These are phyloP conservation scores for Rhynchomys soricoides DNA, from an alignment of 2,113 vertebrate species.

Conservation along the genomic window DNA sequence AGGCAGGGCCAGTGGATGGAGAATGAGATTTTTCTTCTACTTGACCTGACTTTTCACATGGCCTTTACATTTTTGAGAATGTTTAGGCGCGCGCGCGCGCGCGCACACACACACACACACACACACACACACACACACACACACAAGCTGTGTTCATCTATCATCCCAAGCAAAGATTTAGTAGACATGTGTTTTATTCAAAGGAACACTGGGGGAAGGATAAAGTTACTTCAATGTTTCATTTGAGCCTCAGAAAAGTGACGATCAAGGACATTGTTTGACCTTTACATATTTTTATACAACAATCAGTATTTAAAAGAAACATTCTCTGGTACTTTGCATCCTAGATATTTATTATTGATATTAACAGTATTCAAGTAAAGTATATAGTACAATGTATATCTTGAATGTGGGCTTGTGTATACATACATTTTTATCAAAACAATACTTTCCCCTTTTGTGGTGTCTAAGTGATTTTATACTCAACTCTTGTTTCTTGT, in stretches of 20 bases:
- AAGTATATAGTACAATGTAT: not conserved
- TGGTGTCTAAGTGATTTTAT: not conserved
- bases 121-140: conserved; percentile 72
- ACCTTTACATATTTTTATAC: conserved; percentile 66
- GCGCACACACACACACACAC: conserved; percentile 71
- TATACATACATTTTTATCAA: conserved; percentile 45
- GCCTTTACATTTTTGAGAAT: conserved; percentile 70
- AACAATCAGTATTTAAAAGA: conserved; percentile 46
- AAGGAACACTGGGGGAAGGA: conserved; percentile 63
- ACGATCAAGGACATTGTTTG: conserved; percentile 49
- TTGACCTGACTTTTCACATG: conserved; percentile 74
- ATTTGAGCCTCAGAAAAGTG: conserved; percentile 65
- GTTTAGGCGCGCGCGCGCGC: conserved; percentile 55
- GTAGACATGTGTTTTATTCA: conserved; percentile 70
- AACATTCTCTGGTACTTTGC: not conserved
- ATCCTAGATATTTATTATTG: conserved; percentile 39
- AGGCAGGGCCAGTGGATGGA: conserved; percentile 31
- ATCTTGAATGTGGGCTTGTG: not conserved
- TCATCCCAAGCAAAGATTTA: conserved; percentile 71
- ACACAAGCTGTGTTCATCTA: conserved; percentile 69
- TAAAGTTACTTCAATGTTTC: conserved; percentile 55
- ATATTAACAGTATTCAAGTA: conserved; percentile 45
- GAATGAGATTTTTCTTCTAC: conserved; percentile 49
- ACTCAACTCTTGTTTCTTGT: not conserved
- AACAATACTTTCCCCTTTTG: not conserved